A percentile compares a stretch with the other conserved stretches of the same genome.
phyloP scores from a whole-genome alignment of 2,797 vertebrate genomes.

The Myotis planiceps region DNA sequence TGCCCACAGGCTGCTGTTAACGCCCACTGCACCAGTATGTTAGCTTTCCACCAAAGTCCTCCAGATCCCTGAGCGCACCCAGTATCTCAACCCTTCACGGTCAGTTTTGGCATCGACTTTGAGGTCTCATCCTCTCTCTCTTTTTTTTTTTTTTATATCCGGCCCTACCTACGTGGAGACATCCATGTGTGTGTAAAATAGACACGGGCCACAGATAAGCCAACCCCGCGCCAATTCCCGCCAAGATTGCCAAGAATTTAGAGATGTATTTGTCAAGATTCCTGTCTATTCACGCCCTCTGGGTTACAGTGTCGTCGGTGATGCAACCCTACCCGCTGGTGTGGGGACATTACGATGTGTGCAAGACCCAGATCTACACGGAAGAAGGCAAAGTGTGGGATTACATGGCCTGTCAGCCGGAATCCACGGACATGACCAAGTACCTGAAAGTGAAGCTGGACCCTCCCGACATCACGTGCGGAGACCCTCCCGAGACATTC shows the following conservation, averaged over 20 bases:
- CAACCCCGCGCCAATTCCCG: conserved; percentile 58
- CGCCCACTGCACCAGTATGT: conserved; percentile 83
- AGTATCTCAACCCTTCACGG: conserved; percentile 63
- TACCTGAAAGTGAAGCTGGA: conserved; percentile 96
- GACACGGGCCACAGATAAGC: conserved; percentile 58
- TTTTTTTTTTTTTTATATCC: conserved; percentile 37
- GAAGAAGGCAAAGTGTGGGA: conserved; percentile 98
- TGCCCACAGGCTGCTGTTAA: conserved; percentile 27
- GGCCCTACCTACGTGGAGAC: neutral
- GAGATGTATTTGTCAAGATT: conserved; percentile 95
- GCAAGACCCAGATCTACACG: conserved; percentile 96
- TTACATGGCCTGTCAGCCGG: conserved; percentile 99
- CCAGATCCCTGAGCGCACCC: conserved; percentile 77
- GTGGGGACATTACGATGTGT: conserved; percentile 98
- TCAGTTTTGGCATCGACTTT: conserved; percentile 74
- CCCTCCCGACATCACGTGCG: conserved; percentile 97
- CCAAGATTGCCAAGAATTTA: conserved; percentile 85
- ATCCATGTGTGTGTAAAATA: conserved; percentile 60
- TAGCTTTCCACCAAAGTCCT: conserved; percentile 88
- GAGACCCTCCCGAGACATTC: conserved; percentile 97
- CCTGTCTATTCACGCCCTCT: conserved; percentile 93
- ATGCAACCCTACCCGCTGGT: conserved; percentile 96
- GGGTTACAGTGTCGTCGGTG: conserved; percentile 92
- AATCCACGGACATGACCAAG: conserved; percentile 97
- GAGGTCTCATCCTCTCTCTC: conserved; percentile 73